A percentile compares a stretch with the other conserved stretches of the same genome.
phyloP scores from a whole-genome alignment of 2,113 vertebrate genomes.

The Clarias batrachus region DNA sequence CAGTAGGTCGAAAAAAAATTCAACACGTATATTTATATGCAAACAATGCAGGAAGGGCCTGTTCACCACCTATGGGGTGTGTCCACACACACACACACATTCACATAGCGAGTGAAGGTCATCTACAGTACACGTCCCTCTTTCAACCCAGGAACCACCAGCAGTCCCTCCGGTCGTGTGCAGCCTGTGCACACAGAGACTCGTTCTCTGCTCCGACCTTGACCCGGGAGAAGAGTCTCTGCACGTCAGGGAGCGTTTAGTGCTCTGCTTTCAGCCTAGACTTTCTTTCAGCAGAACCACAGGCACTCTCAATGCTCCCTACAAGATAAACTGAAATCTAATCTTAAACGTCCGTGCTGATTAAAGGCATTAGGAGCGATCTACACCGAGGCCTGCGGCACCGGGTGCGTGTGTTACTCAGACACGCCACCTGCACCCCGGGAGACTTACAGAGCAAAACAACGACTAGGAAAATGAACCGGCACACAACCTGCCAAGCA shows the following conservation, averaged over 20 bases:
- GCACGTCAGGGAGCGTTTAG: constrained; percentile 14
- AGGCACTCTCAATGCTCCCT: constrained; percentile 11
- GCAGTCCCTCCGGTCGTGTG: not conserved
- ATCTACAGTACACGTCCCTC: not conserved
- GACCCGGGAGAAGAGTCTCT: constrained; percentile 10
- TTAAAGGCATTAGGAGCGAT: constrained; percentile 58
- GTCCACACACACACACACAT: not conserved
- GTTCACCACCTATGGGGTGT: constrained; percentile 12
- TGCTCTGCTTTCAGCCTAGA: not conserved
- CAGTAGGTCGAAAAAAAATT: constrained; percentile 39
- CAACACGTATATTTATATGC: constrained; percentile 57
- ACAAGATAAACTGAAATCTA: constrained; percentile 56
- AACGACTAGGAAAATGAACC: not conserved
- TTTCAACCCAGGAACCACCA: constrained; percentile 2
- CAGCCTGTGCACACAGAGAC: not conserved
- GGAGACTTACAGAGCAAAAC: not conserved
- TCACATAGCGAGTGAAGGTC: constrained; percentile 20
- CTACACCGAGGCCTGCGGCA: constrained; percentile 8
- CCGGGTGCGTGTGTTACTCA: not conserved
- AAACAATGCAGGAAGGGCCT: constrained; percentile 55
- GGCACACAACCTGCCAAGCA: not conserved
- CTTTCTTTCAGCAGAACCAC: constrained; percentile 33
- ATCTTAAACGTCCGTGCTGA: constrained; percentile 54
- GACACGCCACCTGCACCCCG: not conserved
- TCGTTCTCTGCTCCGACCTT: not conserved